Percentiles rank a stretch among this genome's conserved stretches.
Conservation (phyloP, 2,888 invertebrate species). For the Lymantria dispar region DNA sequence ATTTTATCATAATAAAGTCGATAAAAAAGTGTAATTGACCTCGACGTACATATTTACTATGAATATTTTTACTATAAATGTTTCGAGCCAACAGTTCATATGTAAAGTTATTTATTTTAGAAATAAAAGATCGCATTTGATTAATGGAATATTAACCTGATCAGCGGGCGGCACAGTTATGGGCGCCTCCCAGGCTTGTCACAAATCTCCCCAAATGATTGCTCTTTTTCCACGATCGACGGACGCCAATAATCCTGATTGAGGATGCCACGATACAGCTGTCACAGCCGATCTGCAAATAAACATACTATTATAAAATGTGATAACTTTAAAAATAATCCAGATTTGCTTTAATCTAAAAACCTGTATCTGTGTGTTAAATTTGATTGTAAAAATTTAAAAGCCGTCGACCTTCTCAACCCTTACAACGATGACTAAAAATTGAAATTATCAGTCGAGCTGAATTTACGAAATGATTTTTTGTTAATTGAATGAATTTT, state of each 20-base stretch:
- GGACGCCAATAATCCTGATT: constrained; percentile 89
- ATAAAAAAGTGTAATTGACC: background rate
- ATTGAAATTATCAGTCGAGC: no score
- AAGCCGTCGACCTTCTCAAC: no score
- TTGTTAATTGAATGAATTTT: no score
- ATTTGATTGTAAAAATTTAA: no score
- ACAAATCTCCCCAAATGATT: constrained; percentile 90
- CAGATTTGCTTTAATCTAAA: background rate
- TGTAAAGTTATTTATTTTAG: background rate
- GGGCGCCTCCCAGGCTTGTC: constrained; percentile 63
- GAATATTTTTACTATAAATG: background rate
- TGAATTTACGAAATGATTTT: no score
- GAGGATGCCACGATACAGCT: constrained; percentile 94
- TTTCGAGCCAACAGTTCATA: background rate
- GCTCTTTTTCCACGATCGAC: constrained; percentile 92
- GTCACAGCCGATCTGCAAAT: constrained; percentile 89
- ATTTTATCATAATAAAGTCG: background rate
- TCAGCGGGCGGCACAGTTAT: constrained; percentile 34
- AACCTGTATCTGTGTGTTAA: background rate
- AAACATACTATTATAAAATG: constrained; percentile 4
- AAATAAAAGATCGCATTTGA: background rate
- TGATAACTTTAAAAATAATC: background rate
- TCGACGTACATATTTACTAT: background rate
- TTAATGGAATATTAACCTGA: constrained; percentile 31
- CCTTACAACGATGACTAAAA: no score